Base-by-base conservation (phyloP, 37 sponge, comb jelly and placozoan species). In the Hormiphora californensis region DNA sequence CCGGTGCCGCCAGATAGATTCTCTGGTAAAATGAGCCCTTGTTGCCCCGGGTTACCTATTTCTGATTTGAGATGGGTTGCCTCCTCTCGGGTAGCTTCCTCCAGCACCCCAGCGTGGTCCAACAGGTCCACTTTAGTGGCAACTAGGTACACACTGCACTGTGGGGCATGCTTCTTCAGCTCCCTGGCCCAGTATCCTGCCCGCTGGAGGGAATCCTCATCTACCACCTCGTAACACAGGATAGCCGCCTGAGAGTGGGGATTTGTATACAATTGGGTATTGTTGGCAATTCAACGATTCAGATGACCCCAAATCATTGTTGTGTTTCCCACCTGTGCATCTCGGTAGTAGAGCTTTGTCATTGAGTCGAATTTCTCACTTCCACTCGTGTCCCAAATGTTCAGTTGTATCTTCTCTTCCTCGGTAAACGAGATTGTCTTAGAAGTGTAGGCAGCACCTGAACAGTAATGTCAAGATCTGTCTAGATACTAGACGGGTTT, bases 351-450 rank as follows among this genome's bases (percentile, higher is more conserved):
- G 27, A 57, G 61, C 23, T 57, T 57, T 5, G 61, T 57, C n/a
- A 57, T 5, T 5, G 61, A 57, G n/a, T 57, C 61, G n/a, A 57
- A 57, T 30, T 30, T 5, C 61, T 57, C 61, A 30, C 30, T 30
- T 15, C 61, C 61, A 21, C 30, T 28, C 5, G 61, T 57, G 61
- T 57, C 61, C 61, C 61, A 57, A 5, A 57, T 30, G 61, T 57
- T 57, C 61, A 57, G 61, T 15, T 57, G 61, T 23, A 57, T 57
- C n/a, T 57, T 57, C n/a, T 57, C 61, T 12, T 57, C 61, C n/a
- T 57, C 61, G 7, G 61, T 28, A 30, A 57, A 57, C n/a, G 61
- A 57, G n/a, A 57, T 30, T 12, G 27, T 21, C 27, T 57, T 57
- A 5, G 61, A 23, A 28, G 61, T 57, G n/a, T 57, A 57, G n/a